These are phyloP conservation scores for Volucella inflata DNA, from an alignment of 2,888 invertebrate species.

Conservation along the genomic window DNA sequence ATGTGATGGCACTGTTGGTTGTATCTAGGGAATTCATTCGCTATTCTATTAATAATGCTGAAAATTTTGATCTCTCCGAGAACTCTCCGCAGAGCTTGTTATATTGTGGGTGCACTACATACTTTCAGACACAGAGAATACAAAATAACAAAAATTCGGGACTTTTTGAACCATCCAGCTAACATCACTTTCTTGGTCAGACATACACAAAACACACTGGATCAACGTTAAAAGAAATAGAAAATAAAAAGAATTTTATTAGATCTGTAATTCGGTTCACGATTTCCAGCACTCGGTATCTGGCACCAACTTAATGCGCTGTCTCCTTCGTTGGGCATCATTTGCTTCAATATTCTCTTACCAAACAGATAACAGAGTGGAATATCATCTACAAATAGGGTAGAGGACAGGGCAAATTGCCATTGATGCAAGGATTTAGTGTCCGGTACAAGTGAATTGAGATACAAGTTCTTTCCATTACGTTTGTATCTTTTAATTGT, in stretches of 20 bases:
- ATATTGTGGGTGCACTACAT: too few species aligned
- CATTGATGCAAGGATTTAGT: slow-evolving; percentile 32
- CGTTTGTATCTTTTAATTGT: slow-evolving; percentile 63
- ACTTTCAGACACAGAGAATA: too few species aligned
- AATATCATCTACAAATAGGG: too few species aligned
- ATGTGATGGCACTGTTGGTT: too few species aligned
- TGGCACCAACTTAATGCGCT: background rate
- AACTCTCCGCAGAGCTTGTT: too few species aligned
- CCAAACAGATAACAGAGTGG: background rate
- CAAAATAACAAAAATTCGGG: too few species aligned
- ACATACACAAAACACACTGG: background rate
- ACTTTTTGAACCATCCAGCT: too few species aligned
- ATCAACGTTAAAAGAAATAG: slow-evolving; percentile 36
- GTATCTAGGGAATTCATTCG: too few species aligned
- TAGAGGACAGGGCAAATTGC: slow-evolving; percentile 10
- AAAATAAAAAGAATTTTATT: slow-evolving; percentile 59
- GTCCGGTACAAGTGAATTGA: slow-evolving; percentile 43
- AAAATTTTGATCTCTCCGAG: too few species aligned
- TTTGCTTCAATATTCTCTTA: slow-evolving; percentile 49
- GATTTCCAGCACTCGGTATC: too few species aligned
- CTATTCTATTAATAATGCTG: too few species aligned
- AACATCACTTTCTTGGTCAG: slow-evolving; percentile 15
- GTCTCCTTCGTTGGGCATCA: slow-evolving; percentile 38
- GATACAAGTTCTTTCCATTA: slow-evolving; percentile 45
- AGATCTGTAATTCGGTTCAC: slow-evolving; percentile 34